phyloP scores from a whole-genome alignment of 2,797 vertebrate genomes.

The Chelidonichthys spinosus region DNA sequence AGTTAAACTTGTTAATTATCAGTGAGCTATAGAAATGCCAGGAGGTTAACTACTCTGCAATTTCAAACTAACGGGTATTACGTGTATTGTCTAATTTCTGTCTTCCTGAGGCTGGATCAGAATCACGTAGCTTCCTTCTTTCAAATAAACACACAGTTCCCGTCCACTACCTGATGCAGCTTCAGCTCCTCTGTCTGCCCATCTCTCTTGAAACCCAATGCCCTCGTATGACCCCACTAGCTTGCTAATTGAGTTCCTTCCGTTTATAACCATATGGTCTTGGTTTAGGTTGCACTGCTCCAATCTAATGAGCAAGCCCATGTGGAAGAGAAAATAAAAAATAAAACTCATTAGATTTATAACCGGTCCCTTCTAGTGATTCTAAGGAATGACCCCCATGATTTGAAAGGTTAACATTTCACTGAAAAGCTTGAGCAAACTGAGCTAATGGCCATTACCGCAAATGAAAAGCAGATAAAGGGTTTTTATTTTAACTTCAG shows the following conservation, averaged over 20 bases:
- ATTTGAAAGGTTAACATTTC: slow-evolving; percentile 70
- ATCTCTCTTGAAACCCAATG: slow-evolving; percentile 52
- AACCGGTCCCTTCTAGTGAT: slow-evolving; percentile 62
- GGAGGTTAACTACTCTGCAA: too few species aligned
- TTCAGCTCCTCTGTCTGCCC: slow-evolving; percentile 43
- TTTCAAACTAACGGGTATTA: too few species aligned
- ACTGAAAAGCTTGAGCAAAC: slow-evolving; percentile 54
- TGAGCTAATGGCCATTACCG: slow-evolving; percentile 64
- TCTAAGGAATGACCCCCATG: slow-evolving; percentile 68
- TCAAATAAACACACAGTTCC: slow-evolving; percentile 44
- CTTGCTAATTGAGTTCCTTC: slow-evolving; percentile 77
- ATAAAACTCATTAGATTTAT: slow-evolving; percentile 76
- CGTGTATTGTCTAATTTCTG: neutral
- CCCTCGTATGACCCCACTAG: slow-evolving; percentile 68
- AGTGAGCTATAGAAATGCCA: neutral
- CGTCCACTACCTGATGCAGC: neutral
- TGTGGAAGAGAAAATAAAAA: slow-evolving; percentile 49
- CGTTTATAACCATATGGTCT: slow-evolving; percentile 78
- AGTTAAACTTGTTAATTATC: neutral
- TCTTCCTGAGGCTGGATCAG: slow-evolving; percentile 8
- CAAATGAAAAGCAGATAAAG: slow-evolving; percentile 78
- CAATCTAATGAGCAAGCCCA: slow-evolving; percentile 79
- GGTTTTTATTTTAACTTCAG: slow-evolving; percentile 69
- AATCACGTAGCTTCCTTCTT: neutral
- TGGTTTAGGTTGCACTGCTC: slow-evolving; percentile 72